Base-by-base conservation (phyloP, 2,797 vertebrate species). In the Smutsia temminckii region DNA sequence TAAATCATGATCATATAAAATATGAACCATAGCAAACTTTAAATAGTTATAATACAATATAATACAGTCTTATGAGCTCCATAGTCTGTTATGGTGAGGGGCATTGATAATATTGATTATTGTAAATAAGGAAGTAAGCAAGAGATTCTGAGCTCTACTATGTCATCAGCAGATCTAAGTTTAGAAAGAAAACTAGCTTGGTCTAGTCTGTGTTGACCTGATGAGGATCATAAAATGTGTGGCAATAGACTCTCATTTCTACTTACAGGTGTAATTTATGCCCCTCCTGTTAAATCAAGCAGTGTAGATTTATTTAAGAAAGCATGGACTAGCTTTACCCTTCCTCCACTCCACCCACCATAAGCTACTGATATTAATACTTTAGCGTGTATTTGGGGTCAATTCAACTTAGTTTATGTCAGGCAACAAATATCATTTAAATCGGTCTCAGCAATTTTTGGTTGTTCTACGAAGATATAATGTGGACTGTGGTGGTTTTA, bases 101-200 rank as follows among this genome's bases (percentile, higher is more conserved):
- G 77, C n/a, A 46, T 23, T 72, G 49, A 90, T 66, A 75, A 63
- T 79, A 74, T 11, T 74, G 64, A 72, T 32, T 57, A 74, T 61
- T 59, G 11, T 53, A 49, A 83, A 68, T 57, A 80, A 93, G 81
- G 69, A 78, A 53, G 1, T 37, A 85, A 89, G 57, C 29, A 42
- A 53, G 89, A 93, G 55, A 7, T 51, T 37, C 40, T 74, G 85
- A 83, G 27, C 79, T 92, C 8, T 13, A 46, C 16, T 55, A 63
- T 66, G 23, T 75, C 40, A 23, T 79, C 89, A 63, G 0, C 34
- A 88, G 64, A 86, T 83, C 68, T 94, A 59, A 85, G 21, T 94
- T 96, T 87, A 96, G 89, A 89, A 93, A 84, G 91, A 93, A 86
- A 95, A 75, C 46, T 68, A 79, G 79, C 89, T 92, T 94, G 49